These are phyloP conservation scores for Papilio polytes DNA, from an alignment of 1,140 invertebrate species.

Conservation along the genomic window DNA sequence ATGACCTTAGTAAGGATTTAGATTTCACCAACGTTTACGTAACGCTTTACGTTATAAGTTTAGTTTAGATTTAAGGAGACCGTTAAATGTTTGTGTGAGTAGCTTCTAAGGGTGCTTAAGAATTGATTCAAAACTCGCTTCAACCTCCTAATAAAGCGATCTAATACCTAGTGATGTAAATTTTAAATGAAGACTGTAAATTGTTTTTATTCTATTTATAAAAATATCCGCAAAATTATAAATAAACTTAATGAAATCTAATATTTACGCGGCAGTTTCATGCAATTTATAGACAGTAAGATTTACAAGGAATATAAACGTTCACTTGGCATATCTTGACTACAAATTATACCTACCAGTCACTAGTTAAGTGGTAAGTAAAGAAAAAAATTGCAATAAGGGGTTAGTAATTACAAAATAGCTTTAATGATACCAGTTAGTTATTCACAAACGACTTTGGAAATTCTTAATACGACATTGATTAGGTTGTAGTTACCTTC, in stretches of 20 bases:
- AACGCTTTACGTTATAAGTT: no score
- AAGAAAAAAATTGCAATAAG: conserved; percentile 72
- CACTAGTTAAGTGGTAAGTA: conserved; percentile 58
- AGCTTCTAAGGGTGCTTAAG: no score
- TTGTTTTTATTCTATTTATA: no score
- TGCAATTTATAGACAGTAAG: background rate
- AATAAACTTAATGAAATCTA: background rate
- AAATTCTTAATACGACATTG: conserved; percentile 82
- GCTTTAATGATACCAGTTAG: conserved; percentile 71
- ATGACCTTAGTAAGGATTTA: no score
- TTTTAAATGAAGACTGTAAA: no score
- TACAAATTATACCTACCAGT: conserved; percentile 51
- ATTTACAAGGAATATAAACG: conserved; percentile 34
- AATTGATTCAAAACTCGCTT: no score
- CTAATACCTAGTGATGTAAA: no score
- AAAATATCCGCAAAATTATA: background rate
- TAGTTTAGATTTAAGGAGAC: no score
- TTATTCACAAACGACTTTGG: conserved; percentile 78
- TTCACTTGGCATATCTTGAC: conserved; percentile 14
- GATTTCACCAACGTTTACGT: no score
- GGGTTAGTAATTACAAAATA: conserved; percentile 76
- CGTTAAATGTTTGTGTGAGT: no score
- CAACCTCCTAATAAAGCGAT: no score
- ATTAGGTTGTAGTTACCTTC: conserved; percentile 71
- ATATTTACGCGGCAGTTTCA: background rate